Evolutionary conservation across 2,888 invertebrate genomes (phyloP), one percentile per base, ranked within the genome.

Genomic region (Creontiades dilutus): DNA sequence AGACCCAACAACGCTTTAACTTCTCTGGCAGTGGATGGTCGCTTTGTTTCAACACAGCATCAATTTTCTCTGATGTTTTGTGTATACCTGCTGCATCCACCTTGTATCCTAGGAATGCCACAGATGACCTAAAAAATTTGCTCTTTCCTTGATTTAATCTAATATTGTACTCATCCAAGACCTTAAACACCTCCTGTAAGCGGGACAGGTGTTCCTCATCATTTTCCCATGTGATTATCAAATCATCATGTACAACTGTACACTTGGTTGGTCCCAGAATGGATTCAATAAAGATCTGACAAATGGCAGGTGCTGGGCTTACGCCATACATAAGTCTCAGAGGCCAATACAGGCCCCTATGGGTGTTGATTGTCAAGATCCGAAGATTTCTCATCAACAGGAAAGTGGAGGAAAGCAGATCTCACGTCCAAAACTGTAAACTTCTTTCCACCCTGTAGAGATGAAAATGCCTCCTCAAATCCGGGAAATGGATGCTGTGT

Each of bases 321-420:
- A 82, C 82, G 11, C 82, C 82, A n/a, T 82, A 82, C 82, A 82
- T 82, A 14, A 82, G 19, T 7, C 82, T 27, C 19, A 14, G 46
- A 12, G 84, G 84, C 7, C 16, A 1, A 16, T n/a, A 84, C 0
- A 84, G 55, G 3, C 52, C 84, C 16, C 28, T 37, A 7, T 7
- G 37, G 37, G 7, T 37, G 7, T 37, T 37, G 37, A 37, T 4
- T 37, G 7, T 37, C 37, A 7, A 37, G 37, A 37, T 37, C 37
- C 2, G 37, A 37, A 7, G 37, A 2, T 37, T 7, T 37, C 37
- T 37, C 37, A 37, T 37, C 2, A 7, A 37, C 37, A 37, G 37
- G 37, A 4, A 37, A 37, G 3, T 37, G 37, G 37, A 37, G 37
- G 37, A 37, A 37, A 7, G 7, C 37, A 37, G 37, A 37, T 7